A percentile compares a stretch with the other conserved stretches of the same genome.
These are phyloP conservation scores for Drosophila mojavensis DNA, from an alignment of 1,140 invertebrate genomes.

Conservation along the genomic window DNA sequence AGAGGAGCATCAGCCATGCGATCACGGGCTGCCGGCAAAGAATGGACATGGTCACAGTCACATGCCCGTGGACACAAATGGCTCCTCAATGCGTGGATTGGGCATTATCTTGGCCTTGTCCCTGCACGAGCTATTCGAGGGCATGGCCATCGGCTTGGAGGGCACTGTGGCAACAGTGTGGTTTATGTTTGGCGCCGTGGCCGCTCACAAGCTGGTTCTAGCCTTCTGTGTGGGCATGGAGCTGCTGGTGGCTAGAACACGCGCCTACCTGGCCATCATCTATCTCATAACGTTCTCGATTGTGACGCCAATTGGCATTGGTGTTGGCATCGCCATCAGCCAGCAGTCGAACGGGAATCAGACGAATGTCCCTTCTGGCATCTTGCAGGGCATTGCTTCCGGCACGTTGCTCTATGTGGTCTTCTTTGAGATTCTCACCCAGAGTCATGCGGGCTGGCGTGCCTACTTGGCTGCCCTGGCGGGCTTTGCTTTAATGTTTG, in stretches of 20 bases:
- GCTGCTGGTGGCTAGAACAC: conserved; percentile 88
- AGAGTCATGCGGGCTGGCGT: conserved; percentile 89
- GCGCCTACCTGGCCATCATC: conserved; percentile 86
- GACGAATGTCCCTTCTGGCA: conserved; percentile 86
- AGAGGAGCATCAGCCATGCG: conserved; percentile 64
- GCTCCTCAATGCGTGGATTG: conserved; percentile 88
- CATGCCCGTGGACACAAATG: conserved; percentile 77
- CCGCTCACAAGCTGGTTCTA: conserved; percentile 95
- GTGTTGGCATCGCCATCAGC: conserved; percentile 88
- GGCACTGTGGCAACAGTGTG: conserved; percentile 88
- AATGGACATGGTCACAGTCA: conserved; percentile 84
- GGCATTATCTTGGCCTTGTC: conserved; percentile 94
- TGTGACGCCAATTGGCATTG: conserved; percentile 91
- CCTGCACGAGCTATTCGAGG: conserved; percentile 96
- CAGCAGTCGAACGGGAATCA: conserved; percentile 86
- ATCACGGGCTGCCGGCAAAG: conserved; percentile 44
- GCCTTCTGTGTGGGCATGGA: conserved; percentile 94
- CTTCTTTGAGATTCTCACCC: conserved; percentile 94
- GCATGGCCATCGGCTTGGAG: conserved; percentile 94
- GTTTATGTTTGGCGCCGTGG: conserved; percentile 93
- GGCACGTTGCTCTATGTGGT: conserved; percentile 95
- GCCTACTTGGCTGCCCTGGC: conserved; percentile 89
- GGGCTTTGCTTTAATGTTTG: conserved; percentile 91
- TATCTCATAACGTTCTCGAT: conserved; percentile 92
- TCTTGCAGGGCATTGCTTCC: conserved; percentile 93